Conservation (phyloP, 2,113 vertebrate species). For the Anoplopoma fimbria region DNA sequence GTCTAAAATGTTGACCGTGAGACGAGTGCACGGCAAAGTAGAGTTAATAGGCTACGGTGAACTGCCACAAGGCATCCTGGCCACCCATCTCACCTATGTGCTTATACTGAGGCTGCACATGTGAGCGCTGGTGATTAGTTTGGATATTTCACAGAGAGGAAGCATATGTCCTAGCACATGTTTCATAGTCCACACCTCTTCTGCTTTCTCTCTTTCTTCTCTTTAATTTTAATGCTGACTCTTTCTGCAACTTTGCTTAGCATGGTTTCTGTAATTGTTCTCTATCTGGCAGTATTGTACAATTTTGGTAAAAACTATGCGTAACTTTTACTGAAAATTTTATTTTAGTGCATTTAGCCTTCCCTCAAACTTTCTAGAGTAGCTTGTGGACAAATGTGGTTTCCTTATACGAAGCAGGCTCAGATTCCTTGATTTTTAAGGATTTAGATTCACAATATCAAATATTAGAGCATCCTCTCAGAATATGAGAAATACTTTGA, state of each 20-base stretch:
- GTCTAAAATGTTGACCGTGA: constrained; percentile 56
- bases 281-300: background rate
- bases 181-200: constrained; percentile 39
- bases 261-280: constrained; percentile 4
- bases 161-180: constrained; percentile 6
- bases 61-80: constrained; percentile 31
- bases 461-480: background rate
- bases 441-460: background rate
- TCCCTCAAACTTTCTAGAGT: background rate
- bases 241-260: constrained; percentile 1
- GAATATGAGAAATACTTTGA: background rate
- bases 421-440: background rate
- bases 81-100: constrained; percentile 40
- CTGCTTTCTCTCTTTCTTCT: constrained; percentile 29
- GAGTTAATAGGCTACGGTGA: constrained; percentile 48
- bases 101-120: constrained; percentile 31
- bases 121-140: constrained; percentile 32
- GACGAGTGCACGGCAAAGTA: constrained; percentile 47
- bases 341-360: background rate
- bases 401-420: background rate
- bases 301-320: background rate
- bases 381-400: background rate
- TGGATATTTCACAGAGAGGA: constrained; percentile 13
- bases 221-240: constrained; percentile 41
- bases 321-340: background rate